A percentile compares a stretch with the other conserved stretches of the same genome.
These are phyloP conservation scores for Drosophila emarginata DNA, from an alignment of 2,888 invertebrate genomes.

Conservation along the genomic window DNA sequence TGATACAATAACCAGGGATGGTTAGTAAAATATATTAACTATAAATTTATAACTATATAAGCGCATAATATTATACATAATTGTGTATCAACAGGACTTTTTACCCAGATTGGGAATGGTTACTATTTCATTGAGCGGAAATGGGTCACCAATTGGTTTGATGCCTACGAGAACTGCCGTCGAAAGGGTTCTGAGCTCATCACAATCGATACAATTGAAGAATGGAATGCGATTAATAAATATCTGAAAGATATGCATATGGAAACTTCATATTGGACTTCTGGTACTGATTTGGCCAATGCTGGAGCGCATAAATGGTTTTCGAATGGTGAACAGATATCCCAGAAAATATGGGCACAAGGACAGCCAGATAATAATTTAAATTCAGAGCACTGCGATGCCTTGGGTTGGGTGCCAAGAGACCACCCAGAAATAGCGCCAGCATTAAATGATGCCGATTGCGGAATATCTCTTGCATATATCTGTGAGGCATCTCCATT, in stretches of 20 bases:
- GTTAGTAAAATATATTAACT: not conserved
- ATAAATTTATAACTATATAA: no score
- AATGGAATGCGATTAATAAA: not conserved
- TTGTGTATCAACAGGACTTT: not conserved
- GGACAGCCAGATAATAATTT: not conserved
- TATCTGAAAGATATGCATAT: not conserved
- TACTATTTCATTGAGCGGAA: not conserved
- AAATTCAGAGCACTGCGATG: not conserved
- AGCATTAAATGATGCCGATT: not conserved
- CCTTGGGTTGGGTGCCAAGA: not conserved
- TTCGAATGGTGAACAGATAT: not conserved
- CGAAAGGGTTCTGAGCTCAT: not conserved
- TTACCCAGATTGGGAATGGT: not conserved
- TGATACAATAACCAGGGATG: not conserved
- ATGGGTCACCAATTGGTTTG: not conserved
- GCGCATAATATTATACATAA: not conserved
- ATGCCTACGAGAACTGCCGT: not conserved
- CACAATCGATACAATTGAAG: slow-evolving; percentile 4
- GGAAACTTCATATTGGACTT: not conserved
- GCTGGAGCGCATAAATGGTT: not conserved
- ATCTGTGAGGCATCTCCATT: not conserved
- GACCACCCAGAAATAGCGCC: not conserved
- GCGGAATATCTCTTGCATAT: not conserved
- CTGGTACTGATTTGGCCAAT: not conserved
- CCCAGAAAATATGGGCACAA: not conserved